Evolutionary conservation across 2,888 invertebrate genomes (phyloP).

Genomic region (Pecten maximus): DNA sequence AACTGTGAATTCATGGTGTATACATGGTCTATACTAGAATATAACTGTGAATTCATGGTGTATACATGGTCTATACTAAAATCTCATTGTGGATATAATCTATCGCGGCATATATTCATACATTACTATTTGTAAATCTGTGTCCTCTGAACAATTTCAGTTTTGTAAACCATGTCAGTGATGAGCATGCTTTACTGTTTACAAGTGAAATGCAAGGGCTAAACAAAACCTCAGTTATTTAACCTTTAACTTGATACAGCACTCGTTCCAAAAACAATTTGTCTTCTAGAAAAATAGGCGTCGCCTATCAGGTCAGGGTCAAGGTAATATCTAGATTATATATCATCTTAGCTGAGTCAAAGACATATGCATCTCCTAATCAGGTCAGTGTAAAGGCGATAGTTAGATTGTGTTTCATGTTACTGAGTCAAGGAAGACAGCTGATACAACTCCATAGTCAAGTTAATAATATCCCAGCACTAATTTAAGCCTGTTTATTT

Average conservation of each 20-base stretch:
- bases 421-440: background rate
- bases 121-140: too few relatives aligned
- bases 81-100: too few relatives aligned
- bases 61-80: too few relatives aligned
- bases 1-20: too few relatives aligned
- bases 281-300: background rate
- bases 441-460: background rate
- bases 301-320: background rate
- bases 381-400: background rate
- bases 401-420: background rate
- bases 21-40: too few relatives aligned
- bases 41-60: too few relatives aligned
- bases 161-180: background rate
- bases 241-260: background rate
- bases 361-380: background rate
- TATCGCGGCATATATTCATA: too few relatives aligned
- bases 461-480: background rate
- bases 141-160: background rate
- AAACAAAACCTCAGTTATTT: background rate
- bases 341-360: background rate
- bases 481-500: background rate
- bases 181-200: background rate
- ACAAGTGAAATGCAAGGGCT: background rate
- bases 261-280: background rate
- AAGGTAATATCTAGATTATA: background rate